Base-by-base conservation (phyloP, 2,113 vertebrate species). In the Benitochromis conjunctus region DNA sequence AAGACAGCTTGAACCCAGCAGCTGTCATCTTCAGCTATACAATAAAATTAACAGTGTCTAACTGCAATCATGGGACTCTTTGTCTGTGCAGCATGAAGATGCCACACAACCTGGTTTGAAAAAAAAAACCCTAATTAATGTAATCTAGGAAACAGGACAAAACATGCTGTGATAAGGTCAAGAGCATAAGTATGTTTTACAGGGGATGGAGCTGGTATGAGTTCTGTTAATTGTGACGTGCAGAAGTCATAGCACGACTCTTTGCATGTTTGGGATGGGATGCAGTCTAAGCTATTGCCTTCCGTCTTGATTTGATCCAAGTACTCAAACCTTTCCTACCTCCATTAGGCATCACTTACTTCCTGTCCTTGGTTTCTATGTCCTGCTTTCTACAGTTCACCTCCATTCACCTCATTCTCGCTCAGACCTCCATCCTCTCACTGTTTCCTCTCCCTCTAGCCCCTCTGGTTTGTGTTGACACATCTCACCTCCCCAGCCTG, bases 401-500 rank as follows among this genome's bases (percentile, higher is more conserved):
- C 86, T 86, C 54, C 69, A 11, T 38, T 80, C 85, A 80, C 57
- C 81, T 76, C 26, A 18, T 36, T 26, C 77, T 21, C 38, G 9
- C 69, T 66, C 38, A 88, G 79, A 88, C 83, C 91, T 86, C 64
- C 86, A 79, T 81, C 83, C 80, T 90, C 84, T 85, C 79, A 12
- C 54, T 34, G 38, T 38, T 90, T n/a, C 62, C 56, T 80, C 86
- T 88, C 84, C 83, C 76, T 86, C 51, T 79, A 82, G 55, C 86
- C 89, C 86, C 82, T 88, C 57, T 78, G 91, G 91, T 94, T 90
- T 86, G 94, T 91, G 94, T 91, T 38, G 93, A 95, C 95, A 91
- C 93, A 92, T 95, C 94, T 96, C 94, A 96, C 96, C 95, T 97
- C 96, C 94, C 94, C 91, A 85, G 95, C 95, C 96, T 96, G 95